Conservation (phyloP, 1,140 invertebrate species). For the Anastrepha obliqua region DNA sequence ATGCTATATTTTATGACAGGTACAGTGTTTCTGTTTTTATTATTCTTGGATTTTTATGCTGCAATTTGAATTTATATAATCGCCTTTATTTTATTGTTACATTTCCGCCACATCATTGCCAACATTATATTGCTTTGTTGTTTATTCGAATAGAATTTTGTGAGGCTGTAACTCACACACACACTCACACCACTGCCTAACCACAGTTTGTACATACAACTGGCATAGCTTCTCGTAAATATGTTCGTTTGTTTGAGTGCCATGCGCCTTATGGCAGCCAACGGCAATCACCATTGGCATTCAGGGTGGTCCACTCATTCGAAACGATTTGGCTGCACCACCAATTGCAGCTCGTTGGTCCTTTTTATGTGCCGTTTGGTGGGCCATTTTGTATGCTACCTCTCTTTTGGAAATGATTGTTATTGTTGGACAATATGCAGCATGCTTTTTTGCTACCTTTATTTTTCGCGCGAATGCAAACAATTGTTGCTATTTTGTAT, state of each 20-base stretch:
- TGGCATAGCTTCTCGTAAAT: background rate
- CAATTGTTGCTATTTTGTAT: no score
- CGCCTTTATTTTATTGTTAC: no score
- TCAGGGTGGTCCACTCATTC: constrained; percentile 43
- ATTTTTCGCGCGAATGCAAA: background rate
- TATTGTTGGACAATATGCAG: constrained; percentile 20
- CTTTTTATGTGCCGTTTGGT: constrained; percentile 45
- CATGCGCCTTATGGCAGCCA: constrained; percentile 13
- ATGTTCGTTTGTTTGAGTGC: background rate
- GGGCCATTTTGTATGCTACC: constrained; percentile 40
- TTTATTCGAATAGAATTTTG: no score
- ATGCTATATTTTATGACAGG: no score
- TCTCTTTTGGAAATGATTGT: constrained; percentile 52
- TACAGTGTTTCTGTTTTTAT: no score
- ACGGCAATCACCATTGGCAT: constrained; percentile 37
- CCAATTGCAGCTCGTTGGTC: constrained; percentile 40
- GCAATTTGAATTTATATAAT: no score
- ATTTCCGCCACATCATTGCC: no score
- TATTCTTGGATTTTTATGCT: no score
- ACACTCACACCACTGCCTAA: no score
- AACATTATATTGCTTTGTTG: no score
- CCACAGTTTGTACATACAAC: background rate
- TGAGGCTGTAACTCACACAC: background rate
- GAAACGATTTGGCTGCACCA: constrained; percentile 40
- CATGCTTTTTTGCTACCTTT: background rate